Conservation (phyloP, 2,888 invertebrate genomes). For the Scrobipalpa atriplicella region DNA sequence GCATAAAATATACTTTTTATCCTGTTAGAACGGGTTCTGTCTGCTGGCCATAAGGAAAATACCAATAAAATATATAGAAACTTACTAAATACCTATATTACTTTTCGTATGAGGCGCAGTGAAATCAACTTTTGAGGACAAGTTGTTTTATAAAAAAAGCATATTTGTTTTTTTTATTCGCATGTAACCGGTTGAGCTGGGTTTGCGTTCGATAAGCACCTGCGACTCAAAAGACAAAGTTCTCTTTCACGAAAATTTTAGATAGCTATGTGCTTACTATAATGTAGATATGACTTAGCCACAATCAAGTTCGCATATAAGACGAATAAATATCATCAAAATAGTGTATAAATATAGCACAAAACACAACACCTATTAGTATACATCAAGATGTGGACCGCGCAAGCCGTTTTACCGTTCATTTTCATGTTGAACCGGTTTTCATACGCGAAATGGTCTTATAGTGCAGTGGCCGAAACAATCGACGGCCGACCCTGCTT, state of each 20-base stretch:
- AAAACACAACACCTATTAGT: not conserved
- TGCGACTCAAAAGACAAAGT: not conserved
- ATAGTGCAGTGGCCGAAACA: not conserved
- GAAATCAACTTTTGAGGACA: not conserved
- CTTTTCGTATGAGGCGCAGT: no score
- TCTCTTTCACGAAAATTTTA: not conserved
- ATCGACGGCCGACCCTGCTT: not conserved
- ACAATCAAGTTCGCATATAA: no score
- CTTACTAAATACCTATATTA: no score
- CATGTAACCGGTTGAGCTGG: conserved; percentile 3
- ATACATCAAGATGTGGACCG: not conserved
- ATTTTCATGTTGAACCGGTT: not conserved
- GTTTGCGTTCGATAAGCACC: not conserved
- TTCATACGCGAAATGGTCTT: not conserved
- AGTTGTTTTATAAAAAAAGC: not conserved
- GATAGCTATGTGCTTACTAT: no score
- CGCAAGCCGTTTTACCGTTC: not conserved
- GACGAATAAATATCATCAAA: no score
- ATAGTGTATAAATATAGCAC: no score
- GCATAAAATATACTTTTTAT: not conserved
- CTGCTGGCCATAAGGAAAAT: not conserved
- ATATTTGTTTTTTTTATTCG: not conserved
- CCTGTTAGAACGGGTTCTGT: not conserved
- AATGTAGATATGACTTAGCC: no score
- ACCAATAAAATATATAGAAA: not conserved